These are phyloP conservation scores for Pollenia angustigena DNA, from an alignment of 2,888 invertebrate genomes.

Conservation along the genomic window DNA sequence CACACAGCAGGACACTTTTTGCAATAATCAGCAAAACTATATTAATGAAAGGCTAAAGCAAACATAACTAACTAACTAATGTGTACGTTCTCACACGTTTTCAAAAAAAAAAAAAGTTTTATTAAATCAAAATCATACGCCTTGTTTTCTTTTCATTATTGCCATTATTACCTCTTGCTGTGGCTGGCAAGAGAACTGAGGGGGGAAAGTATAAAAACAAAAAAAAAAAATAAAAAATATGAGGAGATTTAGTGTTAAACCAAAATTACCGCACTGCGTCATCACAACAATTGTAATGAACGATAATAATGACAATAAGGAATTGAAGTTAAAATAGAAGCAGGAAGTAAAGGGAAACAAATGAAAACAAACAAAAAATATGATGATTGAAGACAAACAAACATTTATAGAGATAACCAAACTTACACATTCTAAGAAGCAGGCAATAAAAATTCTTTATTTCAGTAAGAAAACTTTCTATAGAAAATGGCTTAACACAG, in stretches of 20 bases:
- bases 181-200: background rate
- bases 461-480: background rate
- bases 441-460: background rate
- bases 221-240: background rate
- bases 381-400: conserved; percentile 57
- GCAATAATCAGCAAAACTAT: conserved; percentile 39
- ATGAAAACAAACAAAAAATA: conserved; percentile 52
- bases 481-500: too few relatives aligned
- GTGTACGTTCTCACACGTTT: background rate
- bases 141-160: conserved; percentile 54
- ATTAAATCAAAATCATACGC: conserved; percentile 68
- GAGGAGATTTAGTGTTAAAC: conserved; percentile 41
- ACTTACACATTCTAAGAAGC: background rate
- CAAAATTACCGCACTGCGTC: conserved; percentile 69
- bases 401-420: background rate
- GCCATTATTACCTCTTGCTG: conserved; percentile 24
- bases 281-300: conserved; percentile 30
- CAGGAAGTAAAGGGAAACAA: conserved; percentile 4
- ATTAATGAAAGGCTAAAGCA: conserved; percentile 10
- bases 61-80: background rate
- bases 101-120: conserved; percentile 7
- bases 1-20: conserved; percentile 61
- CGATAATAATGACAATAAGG: conserved; percentile 37
- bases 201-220: background rate
- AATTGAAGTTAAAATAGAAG: background rate